A percentile compares a stretch with the other conserved stretches of the same genome.
Conservation (phyloP, 1,140 invertebrate species). For the Drosophila busckii region DNA sequence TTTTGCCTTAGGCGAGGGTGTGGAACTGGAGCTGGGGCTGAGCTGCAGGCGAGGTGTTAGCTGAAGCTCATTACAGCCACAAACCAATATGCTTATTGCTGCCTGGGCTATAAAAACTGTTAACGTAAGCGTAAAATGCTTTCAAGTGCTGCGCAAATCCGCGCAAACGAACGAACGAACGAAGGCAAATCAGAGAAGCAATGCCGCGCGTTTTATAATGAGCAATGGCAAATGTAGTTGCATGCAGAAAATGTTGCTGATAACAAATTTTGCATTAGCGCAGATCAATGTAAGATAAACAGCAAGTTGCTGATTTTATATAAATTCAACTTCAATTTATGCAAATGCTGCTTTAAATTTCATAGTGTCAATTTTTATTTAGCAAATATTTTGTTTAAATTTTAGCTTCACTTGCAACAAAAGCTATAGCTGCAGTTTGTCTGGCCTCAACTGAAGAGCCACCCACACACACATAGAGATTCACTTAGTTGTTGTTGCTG, state of each 20-base stretch:
- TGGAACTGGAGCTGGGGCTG: neutral
- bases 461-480: constrained; percentile 2
- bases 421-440: neutral
- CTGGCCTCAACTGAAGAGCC: constrained; percentile 5
- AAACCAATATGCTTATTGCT: constrained; percentile 75
- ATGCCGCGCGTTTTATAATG: constrained; percentile 39
- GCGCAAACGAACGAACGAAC: constrained; percentile 6
- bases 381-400: constrained; percentile 24
- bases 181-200: constrained; percentile 24
- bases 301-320: too few species aligned
- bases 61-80: constrained; percentile 66
- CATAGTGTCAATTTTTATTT: constrained; percentile 14
- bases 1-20: constrained; percentile 28
- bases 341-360: neutral
- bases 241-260: neutral
- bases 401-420: constrained; percentile 8
- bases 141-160: constrained; percentile 72
- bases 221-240: constrained; percentile 25
- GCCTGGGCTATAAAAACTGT: constrained; percentile 69
- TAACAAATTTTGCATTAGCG: neutral
- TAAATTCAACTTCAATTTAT: neutral
- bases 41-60: neutral
- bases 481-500: neutral
- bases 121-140: constrained; percentile 75
- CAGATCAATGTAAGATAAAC: neutral